phyloP scores from a whole-genome alignment of 2,888 invertebrate species.

The Ectemnius lituratus region DNA sequence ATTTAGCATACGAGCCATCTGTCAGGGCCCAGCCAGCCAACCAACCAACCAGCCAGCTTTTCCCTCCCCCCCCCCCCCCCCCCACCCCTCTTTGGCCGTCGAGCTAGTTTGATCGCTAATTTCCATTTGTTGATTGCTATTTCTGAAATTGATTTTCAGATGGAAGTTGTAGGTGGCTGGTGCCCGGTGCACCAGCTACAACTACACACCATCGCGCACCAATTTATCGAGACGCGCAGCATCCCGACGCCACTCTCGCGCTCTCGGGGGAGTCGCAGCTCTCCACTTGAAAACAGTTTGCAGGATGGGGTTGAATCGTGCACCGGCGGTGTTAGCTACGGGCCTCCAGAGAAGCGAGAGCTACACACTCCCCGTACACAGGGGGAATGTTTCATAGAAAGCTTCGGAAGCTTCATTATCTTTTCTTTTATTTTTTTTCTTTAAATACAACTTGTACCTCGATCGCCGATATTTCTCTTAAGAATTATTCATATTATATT shows the following conservation, averaged over 20 bases:
- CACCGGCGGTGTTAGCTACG: conserved; percentile 38
- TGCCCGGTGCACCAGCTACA: background rate
- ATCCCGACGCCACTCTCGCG: conserved; percentile 23
- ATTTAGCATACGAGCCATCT: conserved; percentile 9
- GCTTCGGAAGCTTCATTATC: conserved; percentile 10
- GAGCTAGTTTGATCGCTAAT: conserved; percentile 6
- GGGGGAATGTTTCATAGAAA: conserved; percentile 15
- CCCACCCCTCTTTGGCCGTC: too few relatives aligned
- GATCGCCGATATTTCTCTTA: too few relatives aligned
- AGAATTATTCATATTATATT: too few relatives aligned
- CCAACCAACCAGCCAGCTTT: background rate
- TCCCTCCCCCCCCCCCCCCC: too few relatives aligned
- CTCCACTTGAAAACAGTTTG: conserved; percentile 51
- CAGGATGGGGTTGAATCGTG: conserved; percentile 48
- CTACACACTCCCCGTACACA: conserved; percentile 32
- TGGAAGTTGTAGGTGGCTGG: conserved; percentile 34
- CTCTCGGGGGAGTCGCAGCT: conserved; percentile 28
- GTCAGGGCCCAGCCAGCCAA: background rate
- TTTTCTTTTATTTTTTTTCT: conserved; percentile 35
- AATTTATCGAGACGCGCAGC: conserved; percentile 50
- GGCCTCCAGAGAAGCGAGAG: conserved; percentile 35
- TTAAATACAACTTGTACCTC: conserved; percentile 4
- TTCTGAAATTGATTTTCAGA: conserved; percentile 42
- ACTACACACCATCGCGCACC: conserved; percentile 6
- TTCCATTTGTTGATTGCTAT: conserved; percentile 35